Base-by-base conservation (phyloP, 1,140 invertebrate genomes). In the Octopus bimaculoides region DNA sequence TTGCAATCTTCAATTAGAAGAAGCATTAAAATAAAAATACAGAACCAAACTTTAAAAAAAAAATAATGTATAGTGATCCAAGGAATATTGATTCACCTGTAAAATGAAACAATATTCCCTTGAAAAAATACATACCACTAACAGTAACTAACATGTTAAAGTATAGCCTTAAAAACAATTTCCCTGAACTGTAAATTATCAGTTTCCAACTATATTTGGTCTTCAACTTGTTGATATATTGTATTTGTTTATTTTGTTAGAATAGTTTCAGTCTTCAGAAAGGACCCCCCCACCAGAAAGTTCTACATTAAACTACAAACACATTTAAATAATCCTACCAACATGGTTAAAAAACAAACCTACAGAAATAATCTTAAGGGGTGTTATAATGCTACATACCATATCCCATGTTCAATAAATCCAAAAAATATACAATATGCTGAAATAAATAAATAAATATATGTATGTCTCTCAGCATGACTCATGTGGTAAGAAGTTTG, bases 1-100 rank as follows among this genome's bases (percentile, higher is more conserved):
- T 12, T 76, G 66, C 66, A 79, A 82, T 75, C 84, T 86, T 80
- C 14, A 80, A 82, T 66, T 77, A 52, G 74, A 78, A 77, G 10
- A 61, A 79, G 5, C 26, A 41, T 41, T 41, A 41, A 41, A 41
- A 41, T 41, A 41, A 41, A 41, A 41, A 41, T 41, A 74, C 8
- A 74, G 20, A 9, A 12, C 9, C 8, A 26, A 26, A 74, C 12
- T 10, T 17, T 1, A 17, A 26, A 20, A 14, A 6, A 52, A 69
- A 8, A 53, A 78, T n/a, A 2, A 76, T 5, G 54, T 54, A 78
- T 75, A 75, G 6, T 14, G 26, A 55, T 54, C 56, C 73, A 52
- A 26, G 52, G n/a, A 5, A 52, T 41, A 41, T 41, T 41, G 26
- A 41, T 41, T 3, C 26, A 41, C 26, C 26, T 41, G 26, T 41